Evolutionary conservation across 1,140 invertebrate genomes (phyloP), one percentile per base, ranked within the genome.

Genomic region (Chironomus tepperi): DNA sequence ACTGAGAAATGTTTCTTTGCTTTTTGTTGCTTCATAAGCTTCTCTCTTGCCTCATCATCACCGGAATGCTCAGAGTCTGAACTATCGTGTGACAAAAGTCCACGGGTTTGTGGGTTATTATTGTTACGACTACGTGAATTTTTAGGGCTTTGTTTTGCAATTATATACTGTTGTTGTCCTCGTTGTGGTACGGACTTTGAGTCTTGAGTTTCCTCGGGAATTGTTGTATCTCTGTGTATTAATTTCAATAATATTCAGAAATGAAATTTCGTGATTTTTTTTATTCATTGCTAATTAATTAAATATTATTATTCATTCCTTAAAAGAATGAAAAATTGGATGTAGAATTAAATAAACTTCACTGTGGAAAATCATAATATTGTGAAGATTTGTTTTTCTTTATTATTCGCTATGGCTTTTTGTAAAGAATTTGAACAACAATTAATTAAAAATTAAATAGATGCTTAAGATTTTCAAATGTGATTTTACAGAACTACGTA

Each of bases 401-500:
- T 15, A 15, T 57, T 57, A 15, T 57, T 57, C 47, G 47, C n/a
- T 57, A 57, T 57, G 12, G 47, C 47, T 10, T 57, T 57, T n/a
- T 57, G n/a, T n/a, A n/a, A n/a, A n/a, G 12, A n/a, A n/a, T 5
- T 15, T 57, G 12, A 57, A 57, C 12, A 57, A 57, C 47, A 57
- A 57, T 12, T 15, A 57, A 5, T 9, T 9, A n/a, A n/a, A 57
- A 57, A 57, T 3, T 3, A 34, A 57, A 57, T 57, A 57, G 15
- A 47, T 47, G 43, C 43, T 47, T 9, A 12, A 12, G 43, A 9
- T n/a, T n/a, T 12, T 47, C 9, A 47, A 47, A 57, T 57, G 47
- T 57, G 47, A 57, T 57, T 57, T n/a, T 57, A 57, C 47, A 57
- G 47, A 57, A 57, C 47, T 57, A 57, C 12, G 47, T n/a, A 57